Evolutionary conservation across 2,113 vertebrate genomes (phyloP), one percentile per base, ranked within the genome.

Genomic region (Nesogale talazaci): DNA sequence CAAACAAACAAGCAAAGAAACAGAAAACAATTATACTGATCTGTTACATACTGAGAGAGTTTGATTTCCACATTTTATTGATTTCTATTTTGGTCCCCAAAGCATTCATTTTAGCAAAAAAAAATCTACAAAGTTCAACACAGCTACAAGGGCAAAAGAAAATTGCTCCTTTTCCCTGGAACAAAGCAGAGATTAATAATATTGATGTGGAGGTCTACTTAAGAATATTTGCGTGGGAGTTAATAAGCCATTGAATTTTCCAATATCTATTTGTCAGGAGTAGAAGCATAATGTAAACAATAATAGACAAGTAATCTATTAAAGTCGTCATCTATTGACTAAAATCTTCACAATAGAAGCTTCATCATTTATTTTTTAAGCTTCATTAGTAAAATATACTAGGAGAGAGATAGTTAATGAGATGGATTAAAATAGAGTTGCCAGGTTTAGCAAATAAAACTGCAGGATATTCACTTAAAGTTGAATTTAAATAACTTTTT

Each of bases 401-500:
- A 57, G 36, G 1, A 27, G 22, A 57, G 75, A 42, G 27, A 67
- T 56, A 31, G n/a, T 0, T 20, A 84, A 80, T 5, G 22, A 72
- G 20, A 34, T 2, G 12, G 22, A 74, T 3, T 25, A 57, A 93
- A 23, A 42, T 3, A 80, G 7, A 20, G 34, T 27, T 76, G 56
- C 17, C 78, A 9, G 8, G 77, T 80, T 74, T 40, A 83, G n/a
- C 7, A 88, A 84, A 92, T 79, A 88, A 69, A 92, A 91, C 78
- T 19, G 70, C 12, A 65, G 29, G 42, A 65, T 38, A 1, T 9
- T 3, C 14, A 76, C 20, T 38, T 82, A 65, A 79, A 46, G 79
- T 63, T 86, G 6, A 83, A 94, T 52, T 92, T 95, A 82, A 15
- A 75, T 67, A 82, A 95, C 92, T 4, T 2, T 27, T 40, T 29